phyloP scores from a whole-genome alignment of 64 coral and sea anemone genomes.

The Pocillopora damicornis region DNA sequence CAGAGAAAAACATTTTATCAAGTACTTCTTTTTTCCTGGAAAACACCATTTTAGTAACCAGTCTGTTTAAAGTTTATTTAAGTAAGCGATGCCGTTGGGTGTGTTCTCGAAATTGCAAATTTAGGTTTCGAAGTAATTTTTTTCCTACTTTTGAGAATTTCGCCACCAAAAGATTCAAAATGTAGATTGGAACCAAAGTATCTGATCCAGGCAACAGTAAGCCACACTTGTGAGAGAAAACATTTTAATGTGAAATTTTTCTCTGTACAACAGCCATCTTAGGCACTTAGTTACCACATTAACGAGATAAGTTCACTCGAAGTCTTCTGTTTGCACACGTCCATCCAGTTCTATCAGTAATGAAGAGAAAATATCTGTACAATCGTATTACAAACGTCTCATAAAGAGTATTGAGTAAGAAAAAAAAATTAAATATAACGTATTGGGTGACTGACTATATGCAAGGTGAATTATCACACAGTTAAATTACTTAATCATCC shows the following conservation, averaged over 20 bases:
- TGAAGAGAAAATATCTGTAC: background rate
- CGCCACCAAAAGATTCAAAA: no score
- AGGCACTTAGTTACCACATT: background rate
- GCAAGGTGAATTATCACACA: background rate
- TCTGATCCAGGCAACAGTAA: no score
- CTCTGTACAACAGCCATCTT: background rate
- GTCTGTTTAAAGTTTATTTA: no score
- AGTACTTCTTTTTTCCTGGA: no score
- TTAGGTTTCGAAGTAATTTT: no score
- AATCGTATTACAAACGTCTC: background rate
- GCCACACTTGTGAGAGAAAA: background rate
- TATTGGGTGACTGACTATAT: background rate
- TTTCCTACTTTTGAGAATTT: no score
- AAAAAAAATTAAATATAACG: background rate
- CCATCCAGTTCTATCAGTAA: background rate
- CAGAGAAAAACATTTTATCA: no score
- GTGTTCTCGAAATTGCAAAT: no score
- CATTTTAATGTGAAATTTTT: background rate
- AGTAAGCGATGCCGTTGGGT: no score
- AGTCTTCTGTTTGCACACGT: background rate
- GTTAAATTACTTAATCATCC: constrained; percentile 60
- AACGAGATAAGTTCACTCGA: background rate
- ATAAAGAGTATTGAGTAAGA: background rate
- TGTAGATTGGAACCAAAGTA: no score
- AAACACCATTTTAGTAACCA: no score